Conservation (phyloP, 2,888 invertebrate species). For the Eupithecia subfuscata region DNA sequence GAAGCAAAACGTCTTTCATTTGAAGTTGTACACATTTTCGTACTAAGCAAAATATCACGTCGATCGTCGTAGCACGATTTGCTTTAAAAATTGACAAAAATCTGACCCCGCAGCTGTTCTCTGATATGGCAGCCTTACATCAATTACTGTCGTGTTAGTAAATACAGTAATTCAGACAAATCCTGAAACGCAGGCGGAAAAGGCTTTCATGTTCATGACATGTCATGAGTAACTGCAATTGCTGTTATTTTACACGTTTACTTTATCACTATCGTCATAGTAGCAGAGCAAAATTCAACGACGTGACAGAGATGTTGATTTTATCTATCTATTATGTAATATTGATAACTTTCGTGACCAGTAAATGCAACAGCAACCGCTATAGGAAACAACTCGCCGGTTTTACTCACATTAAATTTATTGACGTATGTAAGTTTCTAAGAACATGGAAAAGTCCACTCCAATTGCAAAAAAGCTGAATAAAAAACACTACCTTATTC, state of each 20-base stretch:
- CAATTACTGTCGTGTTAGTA: not conserved
- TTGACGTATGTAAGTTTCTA: no score
- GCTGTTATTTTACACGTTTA: not conserved
- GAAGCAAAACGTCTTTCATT: not conserved
- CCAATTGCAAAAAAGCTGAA: not conserved
- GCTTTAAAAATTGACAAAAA: not conserved
- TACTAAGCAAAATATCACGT: not conserved
- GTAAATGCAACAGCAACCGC: not conserved
- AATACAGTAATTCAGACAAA: not conserved
- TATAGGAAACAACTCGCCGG: not conserved
- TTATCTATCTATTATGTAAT: no score
- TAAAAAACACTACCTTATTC: not conserved
- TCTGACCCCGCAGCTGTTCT: no score
- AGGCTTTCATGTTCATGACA: not conserved
- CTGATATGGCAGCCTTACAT: not conserved
- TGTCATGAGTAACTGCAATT: not conserved
- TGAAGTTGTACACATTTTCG: not conserved
- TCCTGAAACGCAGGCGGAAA: not conserved
- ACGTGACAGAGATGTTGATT: not conserved
- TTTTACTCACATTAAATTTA: not conserved
- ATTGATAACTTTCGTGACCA: not conserved
- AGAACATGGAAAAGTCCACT: not conserved
- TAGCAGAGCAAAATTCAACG: not conserved
- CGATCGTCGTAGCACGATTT: not conserved
- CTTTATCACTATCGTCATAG: not conserved